Percentiles rank a stretch among this genome's conserved stretches.
Conservation (phyloP, 2,888 invertebrate species). For the Globia sparganii region DNA sequence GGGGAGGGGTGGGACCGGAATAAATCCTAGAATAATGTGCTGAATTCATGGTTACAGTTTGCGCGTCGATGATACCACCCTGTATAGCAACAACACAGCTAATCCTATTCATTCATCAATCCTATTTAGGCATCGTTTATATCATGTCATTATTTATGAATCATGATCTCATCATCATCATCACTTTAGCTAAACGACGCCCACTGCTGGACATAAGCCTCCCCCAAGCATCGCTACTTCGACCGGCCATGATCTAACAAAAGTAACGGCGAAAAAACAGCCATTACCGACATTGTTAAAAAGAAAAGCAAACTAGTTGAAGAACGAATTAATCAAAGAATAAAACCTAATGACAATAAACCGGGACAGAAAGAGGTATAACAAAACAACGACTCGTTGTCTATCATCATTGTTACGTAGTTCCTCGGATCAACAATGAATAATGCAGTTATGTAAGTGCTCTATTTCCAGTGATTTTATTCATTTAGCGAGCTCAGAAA, state of each 20-base stretch:
- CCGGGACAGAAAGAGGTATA: background rate
- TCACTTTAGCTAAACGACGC: background rate
- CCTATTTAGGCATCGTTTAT: background rate
- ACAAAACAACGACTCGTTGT: slow-evolving; percentile 2
- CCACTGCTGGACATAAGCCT: background rate
- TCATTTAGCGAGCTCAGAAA: slow-evolving; percentile 13
- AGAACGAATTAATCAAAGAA: background rate
- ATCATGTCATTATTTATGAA: background rate
- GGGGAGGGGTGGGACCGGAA: too few species aligned
- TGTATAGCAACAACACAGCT: background rate
- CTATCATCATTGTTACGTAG: background rate
- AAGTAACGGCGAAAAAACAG: background rate
- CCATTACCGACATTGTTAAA: background rate
- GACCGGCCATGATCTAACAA: background rate
- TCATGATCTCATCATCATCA: background rate
- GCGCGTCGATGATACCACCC: too few species aligned
- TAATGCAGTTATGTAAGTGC: slow-evolving; percentile 36
- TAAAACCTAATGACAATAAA: background rate
- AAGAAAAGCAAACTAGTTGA: background rate
- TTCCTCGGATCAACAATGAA: slow-evolving; percentile 29
- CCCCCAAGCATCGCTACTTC: background rate
- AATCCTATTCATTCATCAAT: background rate
- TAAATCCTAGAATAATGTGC: background rate
- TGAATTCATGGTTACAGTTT: background rate
- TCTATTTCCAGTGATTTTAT: slow-evolving; percentile 18